A percentile compares a stretch with the other conserved stretches of the same genome.
Evolutionary conservation across 2,113 vertebrate species (phyloP).

Genomic region (Rhynchopsitta pachyrhyncha): DNA sequence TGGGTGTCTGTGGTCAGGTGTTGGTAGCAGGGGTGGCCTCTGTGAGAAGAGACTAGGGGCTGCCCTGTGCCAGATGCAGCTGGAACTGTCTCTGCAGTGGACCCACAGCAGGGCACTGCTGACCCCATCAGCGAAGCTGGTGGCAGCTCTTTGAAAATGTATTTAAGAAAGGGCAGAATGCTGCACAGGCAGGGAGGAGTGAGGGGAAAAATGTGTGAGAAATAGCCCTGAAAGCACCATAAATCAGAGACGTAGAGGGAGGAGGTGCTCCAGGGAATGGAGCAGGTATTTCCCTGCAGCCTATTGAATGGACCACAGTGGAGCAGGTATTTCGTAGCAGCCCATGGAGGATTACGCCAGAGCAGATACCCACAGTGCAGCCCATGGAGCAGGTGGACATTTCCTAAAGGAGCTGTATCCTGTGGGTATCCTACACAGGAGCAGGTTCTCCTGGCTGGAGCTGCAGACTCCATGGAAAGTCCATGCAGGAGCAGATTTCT

Average conservation of each 20-base stretch:
- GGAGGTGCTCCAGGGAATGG: background rate
- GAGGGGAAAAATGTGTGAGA: background rate
- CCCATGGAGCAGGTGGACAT: background rate
- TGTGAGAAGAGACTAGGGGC: background rate
- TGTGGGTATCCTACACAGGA: background rate
- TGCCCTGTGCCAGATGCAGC: background rate
- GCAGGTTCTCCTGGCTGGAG: background rate
- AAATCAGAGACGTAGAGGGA: background rate
- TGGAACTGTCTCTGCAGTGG: fast-evolving
- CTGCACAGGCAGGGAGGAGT: background rate
- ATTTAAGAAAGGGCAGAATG: background rate
- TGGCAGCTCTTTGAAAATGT: background rate
- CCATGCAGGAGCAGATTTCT: background rate
- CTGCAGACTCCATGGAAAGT: background rate
- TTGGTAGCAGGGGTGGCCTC: background rate
- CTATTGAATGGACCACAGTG: background rate
- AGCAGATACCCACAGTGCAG: background rate
- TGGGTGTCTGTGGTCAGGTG: background rate
- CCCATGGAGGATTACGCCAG: background rate
- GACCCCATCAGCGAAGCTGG: background rate
- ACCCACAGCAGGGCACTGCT: background rate
- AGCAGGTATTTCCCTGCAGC: background rate
- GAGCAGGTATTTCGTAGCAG: background rate
- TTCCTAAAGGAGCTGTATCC: background rate
- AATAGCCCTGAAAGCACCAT: background rate